These are phyloP conservation scores for Archips xylosteana DNA, from an alignment of 2,888 invertebrate species.

Conservation along the genomic window DNA sequence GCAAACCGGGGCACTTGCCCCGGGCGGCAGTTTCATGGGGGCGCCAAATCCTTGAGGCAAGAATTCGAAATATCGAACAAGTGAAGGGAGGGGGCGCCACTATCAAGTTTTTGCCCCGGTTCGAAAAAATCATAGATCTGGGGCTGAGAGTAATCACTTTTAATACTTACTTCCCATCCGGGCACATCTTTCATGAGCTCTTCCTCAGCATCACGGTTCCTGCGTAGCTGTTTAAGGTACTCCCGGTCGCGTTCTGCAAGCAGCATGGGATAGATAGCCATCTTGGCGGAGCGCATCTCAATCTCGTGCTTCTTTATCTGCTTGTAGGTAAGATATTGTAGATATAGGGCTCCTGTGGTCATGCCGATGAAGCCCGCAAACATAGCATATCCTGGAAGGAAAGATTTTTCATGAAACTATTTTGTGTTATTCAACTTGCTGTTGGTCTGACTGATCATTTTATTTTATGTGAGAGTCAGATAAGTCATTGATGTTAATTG, in stretches of 20 bases:
- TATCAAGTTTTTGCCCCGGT: too few species aligned
- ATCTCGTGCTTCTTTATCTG: conserved; percentile 84
- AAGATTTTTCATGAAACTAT: background rate
- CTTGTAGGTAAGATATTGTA: conserved; percentile 85
- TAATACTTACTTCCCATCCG: conserved; percentile 90
- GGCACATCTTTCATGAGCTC: conserved; percentile 96
- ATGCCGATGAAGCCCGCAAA: conserved; percentile 87
- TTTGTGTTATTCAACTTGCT: too few species aligned
- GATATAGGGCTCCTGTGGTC: conserved; percentile 83
- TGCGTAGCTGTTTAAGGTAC: conserved; percentile 91
- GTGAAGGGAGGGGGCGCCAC: too few species aligned
- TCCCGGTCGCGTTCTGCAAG: conserved; percentile 94
- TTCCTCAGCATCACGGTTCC: conserved; percentile 93
- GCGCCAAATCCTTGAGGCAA: too few species aligned
- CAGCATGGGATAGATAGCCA: conserved; percentile 91
- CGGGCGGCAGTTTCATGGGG: too few species aligned
- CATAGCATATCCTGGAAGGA: conserved; percentile 85
- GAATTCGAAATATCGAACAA: too few species aligned
- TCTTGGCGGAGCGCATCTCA: conserved; percentile 91
- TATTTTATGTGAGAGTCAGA: too few species aligned
- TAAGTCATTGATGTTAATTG: too few species aligned
- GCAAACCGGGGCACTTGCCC: too few species aligned
- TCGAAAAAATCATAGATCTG: too few species aligned
- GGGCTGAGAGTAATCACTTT: too few species aligned
- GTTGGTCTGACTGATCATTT: too few species aligned